Evolutionary conservation across 2,113 vertebrate genomes (phyloP), one percentile per base, ranked within the genome.

Genomic region (Thymallus thymallus): DNA sequence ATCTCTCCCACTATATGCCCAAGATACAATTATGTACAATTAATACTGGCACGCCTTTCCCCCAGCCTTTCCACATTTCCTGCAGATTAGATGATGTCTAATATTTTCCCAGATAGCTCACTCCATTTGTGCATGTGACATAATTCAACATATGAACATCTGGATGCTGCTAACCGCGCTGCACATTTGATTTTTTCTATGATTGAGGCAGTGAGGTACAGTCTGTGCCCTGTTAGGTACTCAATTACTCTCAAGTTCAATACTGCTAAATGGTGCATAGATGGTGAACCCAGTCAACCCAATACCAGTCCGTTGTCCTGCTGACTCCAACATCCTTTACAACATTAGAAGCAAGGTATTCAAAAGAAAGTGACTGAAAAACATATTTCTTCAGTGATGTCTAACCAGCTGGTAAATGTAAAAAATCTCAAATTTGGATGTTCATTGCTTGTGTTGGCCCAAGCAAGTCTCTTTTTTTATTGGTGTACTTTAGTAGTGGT

Each of bases 141-240:
- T 89, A 90, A 89, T 88, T 82, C 78, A 87, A 87, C 69, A 76
- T 87, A 81, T 82, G 78, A 81, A 85, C 89, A 92, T 91, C 90
- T 92, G 89, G 89, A 83, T 35, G 71, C 65, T 58, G 60, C 91
- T 91, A 86, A 24, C 67, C 51, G 20, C 69, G 68, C 75, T 74
- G 66, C 68, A 51, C 74, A 68, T 73, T 64, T 64, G 2, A 60
- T 67, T 63, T 32, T 65, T 68, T 77, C 35, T 64, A 63, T 77
- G 71, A 78, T n/a, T 32, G 74, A 85, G 73, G 35, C 48, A 80
- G 60, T 12, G 60, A 74, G 70, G 58, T 70, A 30, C 66, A 65
- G 6, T 73, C 55, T 45, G 24, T 63, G 69, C 41, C 41, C 56
- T 41, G 64, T 55, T 63, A 62, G 35, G 72, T 1, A 26, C 26